A percentile compares a stretch with the other conserved stretches of the same genome.
Conservation (phyloP, 2,888 invertebrate genomes). For the Zaprionus bogoriensis region DNA sequence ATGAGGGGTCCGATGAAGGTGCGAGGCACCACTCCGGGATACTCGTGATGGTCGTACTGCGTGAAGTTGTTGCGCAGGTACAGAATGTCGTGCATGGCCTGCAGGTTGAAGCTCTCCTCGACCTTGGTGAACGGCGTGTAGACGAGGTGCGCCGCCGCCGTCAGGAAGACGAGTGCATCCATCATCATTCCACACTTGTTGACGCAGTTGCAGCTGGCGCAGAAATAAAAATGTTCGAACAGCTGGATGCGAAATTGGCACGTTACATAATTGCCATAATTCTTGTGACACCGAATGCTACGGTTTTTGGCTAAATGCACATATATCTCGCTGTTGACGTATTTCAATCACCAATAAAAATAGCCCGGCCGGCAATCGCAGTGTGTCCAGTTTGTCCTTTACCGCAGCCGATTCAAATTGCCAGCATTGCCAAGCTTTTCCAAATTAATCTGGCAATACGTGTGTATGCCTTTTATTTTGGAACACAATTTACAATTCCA, state of each 20-base stretch:
- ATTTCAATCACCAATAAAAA: slow-evolving; percentile 8
- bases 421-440: slow-evolving; percentile 29
- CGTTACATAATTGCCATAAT: slow-evolving; percentile 62
- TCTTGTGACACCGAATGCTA: slow-evolving; percentile 33
- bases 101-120: slow-evolving; percentile 99
- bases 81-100: slow-evolving; percentile 98
- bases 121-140: slow-evolving; percentile 99
- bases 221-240: slow-evolving; percentile 15
- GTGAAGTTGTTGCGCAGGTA: slow-evolving; percentile 93
- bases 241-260: slow-evolving; percentile 15
- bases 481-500: slow-evolving; percentile 58
- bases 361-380: slow-evolving; percentile 31
- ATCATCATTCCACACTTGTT: slow-evolving; percentile 83
- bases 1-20: slow-evolving; percentile 96
- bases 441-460: slow-evolving; percentile 1
- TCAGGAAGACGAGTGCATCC: slow-evolving; percentile 89
- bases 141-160: slow-evolving; percentile 90
- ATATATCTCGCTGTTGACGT: slow-evolving; percentile 36
- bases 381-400: slow-evolving; percentile 1
- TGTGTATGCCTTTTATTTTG: slow-evolving; percentile 24
- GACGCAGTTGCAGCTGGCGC: neutral
- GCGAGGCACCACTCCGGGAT: slow-evolving; percentile 98
- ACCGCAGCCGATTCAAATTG: slow-evolving; percentile 1
- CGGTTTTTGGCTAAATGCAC: slow-evolving; percentile 31
- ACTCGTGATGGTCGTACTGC: slow-evolving; percentile 98